Conservation (phyloP, 2,888 invertebrate species). For the Notodonta dromedarius region DNA sequence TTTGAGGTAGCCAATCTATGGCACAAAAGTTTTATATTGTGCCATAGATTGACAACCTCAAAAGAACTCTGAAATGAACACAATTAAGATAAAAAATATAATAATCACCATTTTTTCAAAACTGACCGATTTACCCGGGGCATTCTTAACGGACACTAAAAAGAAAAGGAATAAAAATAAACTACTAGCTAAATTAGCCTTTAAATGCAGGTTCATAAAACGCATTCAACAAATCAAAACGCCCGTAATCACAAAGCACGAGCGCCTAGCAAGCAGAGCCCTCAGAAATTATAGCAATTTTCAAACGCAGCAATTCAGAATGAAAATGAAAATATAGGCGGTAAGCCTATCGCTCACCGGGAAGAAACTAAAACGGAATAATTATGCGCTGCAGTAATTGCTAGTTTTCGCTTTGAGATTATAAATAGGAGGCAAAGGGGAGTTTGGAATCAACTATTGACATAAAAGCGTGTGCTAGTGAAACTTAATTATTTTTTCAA, state of each 20-base stretch:
- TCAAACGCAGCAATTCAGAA: conserved; percentile 50
- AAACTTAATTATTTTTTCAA: no score
- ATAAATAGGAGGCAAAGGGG: conserved; percentile 42
- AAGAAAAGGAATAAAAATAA: not conserved
- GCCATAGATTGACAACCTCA: no score
- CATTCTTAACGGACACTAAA: no score
- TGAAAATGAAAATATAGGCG: conserved; percentile 57
- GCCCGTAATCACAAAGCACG: conserved; percentile 21
- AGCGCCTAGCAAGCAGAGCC: conserved; percentile 26
- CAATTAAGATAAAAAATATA: no score
- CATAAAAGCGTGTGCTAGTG: no score
- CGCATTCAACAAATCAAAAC: conserved; percentile 16
- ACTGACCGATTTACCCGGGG: no score
- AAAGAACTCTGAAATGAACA: no score
- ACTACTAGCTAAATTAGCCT: not conserved
- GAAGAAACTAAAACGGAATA: conserved; percentile 57
- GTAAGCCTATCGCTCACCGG: conserved; percentile 43
- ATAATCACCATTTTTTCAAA: no score
- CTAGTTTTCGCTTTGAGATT: conserved; percentile 50
- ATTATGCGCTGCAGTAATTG: conserved; percentile 58
- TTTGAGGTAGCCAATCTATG: no score
- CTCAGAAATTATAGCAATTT: conserved; percentile 56
- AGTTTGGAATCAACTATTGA: conserved; percentile 19
- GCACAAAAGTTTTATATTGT: no score
- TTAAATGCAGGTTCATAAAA: conserved; percentile 8